Evolutionary conservation across 2,888 invertebrate genomes (phyloP).

Genomic region (Agrochola litura): DNA sequence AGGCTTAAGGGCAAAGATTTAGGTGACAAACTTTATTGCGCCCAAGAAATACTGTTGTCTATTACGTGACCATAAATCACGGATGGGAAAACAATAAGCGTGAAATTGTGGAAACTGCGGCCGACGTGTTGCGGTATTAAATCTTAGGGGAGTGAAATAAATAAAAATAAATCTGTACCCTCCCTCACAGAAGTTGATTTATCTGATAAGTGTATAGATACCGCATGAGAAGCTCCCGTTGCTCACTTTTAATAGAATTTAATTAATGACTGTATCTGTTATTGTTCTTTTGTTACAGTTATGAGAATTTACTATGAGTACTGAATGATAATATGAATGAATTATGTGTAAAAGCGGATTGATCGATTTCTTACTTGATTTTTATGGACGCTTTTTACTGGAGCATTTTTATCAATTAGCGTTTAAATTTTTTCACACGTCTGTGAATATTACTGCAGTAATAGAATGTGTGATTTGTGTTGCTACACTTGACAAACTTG

Average conservation of each 20-base stretch:
- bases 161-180: conserved; percentile 89
- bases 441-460: conserved; percentile 32
- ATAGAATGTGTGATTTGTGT: conserved; percentile 37
- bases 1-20: conserved; percentile 89
- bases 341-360: conserved; percentile 58
- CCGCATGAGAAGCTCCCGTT: conserved; percentile 64
- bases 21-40: conserved; percentile 90
- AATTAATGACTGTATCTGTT: conserved; percentile 73
- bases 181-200: conserved; percentile 88
- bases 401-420: conserved; percentile 51
- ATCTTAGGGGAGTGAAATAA: conserved; percentile 90
- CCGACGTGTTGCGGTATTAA: conserved; percentile 88
- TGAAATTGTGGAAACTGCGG: conserved; percentile 90
- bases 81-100: conserved; percentile 91
- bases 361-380: conserved; percentile 59
- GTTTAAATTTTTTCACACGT: conserved; percentile 56
- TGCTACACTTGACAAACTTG: conserved; percentile 32
- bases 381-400: conserved; percentile 53
- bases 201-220: conserved; percentile 76
- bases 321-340: conserved; percentile 63
- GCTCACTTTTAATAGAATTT: conserved; percentile 76
- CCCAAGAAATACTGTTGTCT: conserved; percentile 88
- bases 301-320: conserved; percentile 66
- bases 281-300: conserved; percentile 68
- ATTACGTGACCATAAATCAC: conserved; percentile 89